Conservation (phyloP, 1,140 invertebrate genomes). For the Gryon sp. region DNA sequence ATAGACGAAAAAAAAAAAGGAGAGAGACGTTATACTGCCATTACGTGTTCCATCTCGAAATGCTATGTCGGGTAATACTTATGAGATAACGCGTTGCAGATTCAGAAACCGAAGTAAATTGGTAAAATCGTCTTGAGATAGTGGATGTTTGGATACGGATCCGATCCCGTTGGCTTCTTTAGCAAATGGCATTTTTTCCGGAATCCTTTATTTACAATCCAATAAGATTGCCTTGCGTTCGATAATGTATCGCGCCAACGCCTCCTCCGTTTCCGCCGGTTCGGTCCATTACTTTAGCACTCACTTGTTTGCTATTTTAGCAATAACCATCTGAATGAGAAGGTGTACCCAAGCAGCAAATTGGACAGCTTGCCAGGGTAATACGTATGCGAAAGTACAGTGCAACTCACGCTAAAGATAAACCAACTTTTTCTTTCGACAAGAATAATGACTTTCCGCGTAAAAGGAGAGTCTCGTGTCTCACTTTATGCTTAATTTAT, state of each 20-base stretch:
- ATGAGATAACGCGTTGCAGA: conserved; percentile 29
- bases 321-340: conserved; percentile 59
- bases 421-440: conserved; percentile 42
- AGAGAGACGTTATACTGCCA: conserved; percentile 47
- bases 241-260: conserved; percentile 17
- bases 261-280: conserved; percentile 11
- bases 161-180: conserved; percentile 55
- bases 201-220: conserved; percentile 56
- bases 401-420: conserved; percentile 43
- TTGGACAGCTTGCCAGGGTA: conserved; percentile 54
- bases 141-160: conserved; percentile 63
- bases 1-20: no score
- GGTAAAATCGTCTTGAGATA: conserved; percentile 67
- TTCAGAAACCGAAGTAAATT: conserved; percentile 63
- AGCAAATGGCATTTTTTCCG: conserved; percentile 25
- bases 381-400: conserved; percentile 45
- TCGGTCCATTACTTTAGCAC: conserved; percentile 55
- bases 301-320: conserved; percentile 62
- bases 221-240: conserved; percentile 42
- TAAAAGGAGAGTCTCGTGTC: conserved; percentile 23
- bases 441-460: conserved; percentile 49
- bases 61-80: conserved; percentile 13
- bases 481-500: conserved; percentile 45
- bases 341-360: conserved; percentile 63
- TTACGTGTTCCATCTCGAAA: conserved; percentile 56